Percentiles rank a stretch among this genome's conserved stretches.
Evolutionary conservation across 2,888 invertebrate species (phyloP).

Genomic region (Drosophila putrida): DNA sequence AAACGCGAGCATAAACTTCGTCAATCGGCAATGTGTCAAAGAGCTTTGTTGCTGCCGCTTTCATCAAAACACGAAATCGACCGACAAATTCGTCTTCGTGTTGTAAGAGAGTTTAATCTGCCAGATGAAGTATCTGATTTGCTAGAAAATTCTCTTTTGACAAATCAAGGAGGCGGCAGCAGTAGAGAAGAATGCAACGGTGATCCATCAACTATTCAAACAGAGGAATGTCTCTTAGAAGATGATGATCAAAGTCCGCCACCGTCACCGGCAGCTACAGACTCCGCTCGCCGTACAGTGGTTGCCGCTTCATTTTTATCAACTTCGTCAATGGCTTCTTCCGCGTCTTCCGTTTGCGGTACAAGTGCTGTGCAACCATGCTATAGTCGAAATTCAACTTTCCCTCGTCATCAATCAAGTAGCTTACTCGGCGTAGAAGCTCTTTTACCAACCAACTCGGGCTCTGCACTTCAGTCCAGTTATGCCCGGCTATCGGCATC

Average conservation of each 20-base stretch:
- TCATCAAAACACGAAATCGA: conserved; percentile 92
- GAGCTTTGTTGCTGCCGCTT: conserved; percentile 91
- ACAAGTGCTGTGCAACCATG: conserved; percentile 85
- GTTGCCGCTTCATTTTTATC: conserved; percentile 82
- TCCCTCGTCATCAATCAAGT: conserved; percentile 86
- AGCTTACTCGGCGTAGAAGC: conserved; percentile 69
- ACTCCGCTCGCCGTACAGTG: conserved; percentile 59
- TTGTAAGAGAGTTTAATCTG: conserved; percentile 96
- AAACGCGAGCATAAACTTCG: conserved; percentile 94
- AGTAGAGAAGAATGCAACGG: conserved; percentile 47
- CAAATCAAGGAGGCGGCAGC: conserved; percentile 65
- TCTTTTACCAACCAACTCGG: conserved; percentile 58
- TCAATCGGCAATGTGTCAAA: conserved; percentile 91
- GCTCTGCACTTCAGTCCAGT: conserved; percentile 73
- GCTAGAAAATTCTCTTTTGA: conserved; percentile 87
- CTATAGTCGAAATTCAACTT: conserved; percentile 88
- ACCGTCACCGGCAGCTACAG: conserved; percentile 85
- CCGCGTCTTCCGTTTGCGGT: conserved; percentile 75
- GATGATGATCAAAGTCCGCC: conserved; percentile 84
- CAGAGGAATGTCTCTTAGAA: conserved; percentile 79
- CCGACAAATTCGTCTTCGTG: conserved; percentile 93
- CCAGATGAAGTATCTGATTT: conserved; percentile 95
- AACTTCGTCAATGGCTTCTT: conserved; percentile 77
- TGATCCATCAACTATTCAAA: conserved; percentile 77
- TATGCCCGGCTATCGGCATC: conserved; percentile 82